Evolutionary conservation across 23 tunicate genomes (phyloP).

Genomic region (Diplosoma virens): DNA sequence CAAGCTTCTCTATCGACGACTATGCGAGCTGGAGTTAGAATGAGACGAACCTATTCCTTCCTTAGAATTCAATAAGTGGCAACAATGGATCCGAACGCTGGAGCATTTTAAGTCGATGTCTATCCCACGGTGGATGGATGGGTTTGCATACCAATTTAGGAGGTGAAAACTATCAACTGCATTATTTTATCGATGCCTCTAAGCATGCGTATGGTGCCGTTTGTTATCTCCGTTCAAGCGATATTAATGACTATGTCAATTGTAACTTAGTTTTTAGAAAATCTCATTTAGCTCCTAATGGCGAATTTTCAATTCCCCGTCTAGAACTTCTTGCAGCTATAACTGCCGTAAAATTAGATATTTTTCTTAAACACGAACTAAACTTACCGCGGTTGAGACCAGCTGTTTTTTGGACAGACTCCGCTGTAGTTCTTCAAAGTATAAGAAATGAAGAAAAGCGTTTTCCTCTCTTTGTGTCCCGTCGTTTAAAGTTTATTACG

Average conservation of each 20-base stretch:
- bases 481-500: neutral
- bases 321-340: conserved; percentile 8
- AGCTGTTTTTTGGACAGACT: conserved; percentile 16
- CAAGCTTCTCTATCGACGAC: neutral
- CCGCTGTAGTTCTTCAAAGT: neutral
- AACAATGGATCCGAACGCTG: neutral
- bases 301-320: conserved; percentile 1
- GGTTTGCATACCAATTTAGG: too few relatives aligned
- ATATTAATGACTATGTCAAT: neutral
- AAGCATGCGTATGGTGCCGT: conserved; percentile 30
- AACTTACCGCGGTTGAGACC: too few relatives aligned
- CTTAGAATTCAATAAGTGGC: neutral
- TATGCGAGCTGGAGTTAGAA: neutral
- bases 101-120: too few relatives aligned
- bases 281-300: neutral
- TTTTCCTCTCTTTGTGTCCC: conserved; percentile 2
- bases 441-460: neutral
- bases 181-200: too few relatives aligned
- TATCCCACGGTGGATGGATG: too few relatives aligned
- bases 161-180: too few relatives aligned
- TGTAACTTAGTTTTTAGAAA: conserved; percentile 11
- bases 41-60: too few relatives aligned
- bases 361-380: too few relatives aligned
- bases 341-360: neutral
- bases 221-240: conserved; percentile 20